Evolutionary conservation across 2,113 vertebrate species (phyloP), one percentile per base, ranked within the genome.

Genomic region (Ophiodon elongatus): DNA sequence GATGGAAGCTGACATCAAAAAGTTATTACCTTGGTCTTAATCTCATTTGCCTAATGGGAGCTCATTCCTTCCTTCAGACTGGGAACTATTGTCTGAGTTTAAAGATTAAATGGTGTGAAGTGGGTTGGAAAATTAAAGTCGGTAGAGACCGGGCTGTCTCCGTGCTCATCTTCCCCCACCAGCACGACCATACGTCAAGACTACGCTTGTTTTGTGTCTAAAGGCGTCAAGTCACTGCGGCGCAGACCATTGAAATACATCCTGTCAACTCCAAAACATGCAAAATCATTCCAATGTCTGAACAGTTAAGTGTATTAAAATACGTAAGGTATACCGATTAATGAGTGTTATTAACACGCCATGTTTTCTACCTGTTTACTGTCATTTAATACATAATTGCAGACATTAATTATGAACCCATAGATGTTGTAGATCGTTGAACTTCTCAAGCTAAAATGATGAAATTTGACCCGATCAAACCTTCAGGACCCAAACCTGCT

Each of bases 11-110:
- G 41, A 86, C 82, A 76, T 80, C 25, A 77, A 76, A 80, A 88
- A 68, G 67, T 86, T 71, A 88, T 88, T 83, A 82, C 60, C 67
- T 47, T 68, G 69, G n/a, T 67, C 69, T 73, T 79, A 73, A 90
- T 88, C 86, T 91, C 79, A 82, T 88, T 91, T 85, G 57, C 35
- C 59, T 87, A 77, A 89, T 79, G 86, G 75, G 90, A 83, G 62
- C 85, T 82, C 62, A 45, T 84, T 74, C 25, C 64, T 78, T 72
- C 50, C 43, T 54, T 41, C 15, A 23, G 76, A 47, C 68, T 15
- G 5, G 41, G 5, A 4, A 7, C 50, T 17, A 77, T 85, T 78
- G 77, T 81, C 59, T 75, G 66, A 60, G 82, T 56, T 63, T 35
- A n/a, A 33, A 80, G 80, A 88, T 81, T 63, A 84, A 85, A 39